Base-by-base conservation (phyloP, 2,888 invertebrate species). In the Ennomos fuscantarius region DNA sequence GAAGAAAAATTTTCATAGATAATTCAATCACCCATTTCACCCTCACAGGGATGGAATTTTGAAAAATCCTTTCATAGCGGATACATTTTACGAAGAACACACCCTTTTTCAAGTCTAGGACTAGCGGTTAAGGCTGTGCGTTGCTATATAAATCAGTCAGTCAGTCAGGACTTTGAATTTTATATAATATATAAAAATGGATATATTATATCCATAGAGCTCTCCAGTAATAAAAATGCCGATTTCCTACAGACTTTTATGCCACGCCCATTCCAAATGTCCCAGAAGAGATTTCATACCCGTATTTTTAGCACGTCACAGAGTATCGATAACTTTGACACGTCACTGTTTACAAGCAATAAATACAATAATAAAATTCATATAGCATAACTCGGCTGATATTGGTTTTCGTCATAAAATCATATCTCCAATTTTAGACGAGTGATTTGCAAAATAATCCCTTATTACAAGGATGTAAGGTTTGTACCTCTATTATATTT, bases 301-400 rank as follows among this genome's bases (percentile, higher is more conserved):
- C 24, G 24, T 36, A n/a, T n/a, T 13, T 40, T 39, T 8, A 46
- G 40, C 48, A 44, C 39, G 44, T 49, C 40, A 12, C 39, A 41
- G 50, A 40, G 36, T 47, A 55, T 48, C 51, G 51, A 62, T 55
- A 24, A 24, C 24, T 24, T 6, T 24, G 24, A 6, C 24, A 49
- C 62, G 32, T 50, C 62, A 41, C 58, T 63, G 44, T 55, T 60
- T 57, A 54, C 58, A 52, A 63, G 61, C 63, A 68, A 70, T 79
- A 77, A 80, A 81, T 74, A 62, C n/a, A 41, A 13, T 64, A 74
- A 63, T 79, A 74, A 76, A 81, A 73, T 60, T 48, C 61, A 70
- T 75, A 70, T 72, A 74, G 67, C 56, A 69, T 68, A 12, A 44
- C 65, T 68, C 65, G 65, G 74, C 66, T 69, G 67, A 69, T 75